Base-by-base conservation (phyloP, 2,888 invertebrate genomes). In the Prionchulus punctatus region DNA sequence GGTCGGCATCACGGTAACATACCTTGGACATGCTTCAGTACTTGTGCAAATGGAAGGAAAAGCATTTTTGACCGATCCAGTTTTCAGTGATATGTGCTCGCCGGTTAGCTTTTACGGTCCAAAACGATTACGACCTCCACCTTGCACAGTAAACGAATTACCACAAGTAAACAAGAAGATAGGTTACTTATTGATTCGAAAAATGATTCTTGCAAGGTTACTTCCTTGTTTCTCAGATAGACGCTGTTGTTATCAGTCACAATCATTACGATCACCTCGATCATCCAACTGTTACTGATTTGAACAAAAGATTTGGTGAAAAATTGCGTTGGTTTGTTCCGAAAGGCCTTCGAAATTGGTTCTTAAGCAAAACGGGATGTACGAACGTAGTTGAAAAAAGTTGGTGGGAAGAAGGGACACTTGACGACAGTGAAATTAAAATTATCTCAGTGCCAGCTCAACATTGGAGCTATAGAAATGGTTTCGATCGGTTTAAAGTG, bases 231-330 rank as follows among this genome's bases (percentile, higher is more conserved):
- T n/a, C n/a, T n/a, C n/a, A 63, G 60, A 60, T 77, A 1, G 69
- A 76, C 60, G 72, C 73, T 45, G 75, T 73, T 0, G 66, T 77
- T 1, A 76, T 77, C 54, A 74, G 74, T 31, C 77, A 77, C 62
- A 75, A 73, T 61, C 77, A 77, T 62, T 77, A 75, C 59, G 77
- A 77, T 64, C 77, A 77, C 66, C 63, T 77, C 50, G 76, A 77
- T 60, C 58, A 58, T 23, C 31, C 57, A 49, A 64, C 65, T 23
- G 68, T 74, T 1, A 57, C 57, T 4, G 54, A 59, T n/a, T 60
- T 73, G 31, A 66, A 71, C 60, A 57, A 60, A 25, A 59, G 62
- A 53, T 71, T 66, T 58, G 66, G 69, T 1, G 62, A 66, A 2
- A 59, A 65, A 31, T 62, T 73, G 43, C 60, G 63, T 25, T 78